These are phyloP conservation scores for Coelinius sp. DNA, from an alignment of 2,888 invertebrate genomes.

Conservation along the genomic window DNA sequence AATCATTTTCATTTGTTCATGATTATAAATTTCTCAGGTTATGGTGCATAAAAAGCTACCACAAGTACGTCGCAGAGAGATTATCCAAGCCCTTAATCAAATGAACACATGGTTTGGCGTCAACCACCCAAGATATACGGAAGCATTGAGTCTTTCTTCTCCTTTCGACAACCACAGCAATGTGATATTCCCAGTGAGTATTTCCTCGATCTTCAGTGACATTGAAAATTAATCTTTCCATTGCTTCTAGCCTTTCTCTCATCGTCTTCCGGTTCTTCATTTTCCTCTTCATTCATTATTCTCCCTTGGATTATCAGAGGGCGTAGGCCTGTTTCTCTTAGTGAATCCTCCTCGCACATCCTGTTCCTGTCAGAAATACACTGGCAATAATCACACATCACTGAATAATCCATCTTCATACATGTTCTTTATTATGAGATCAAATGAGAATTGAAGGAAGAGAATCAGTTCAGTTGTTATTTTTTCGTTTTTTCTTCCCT, in stretches of 20 bases:
- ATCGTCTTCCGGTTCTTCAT: conserved; percentile 46
- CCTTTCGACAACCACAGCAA: conserved; percentile 77
- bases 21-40: conserved; percentile 72
- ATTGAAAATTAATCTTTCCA: too few species aligned
- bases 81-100: conserved; percentile 79
- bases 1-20: neutral
- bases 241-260: conserved; percentile 55
- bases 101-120: conserved; percentile 82
- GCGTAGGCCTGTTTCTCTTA: neutral
- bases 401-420: too few species aligned
- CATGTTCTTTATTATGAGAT: too few species aligned
- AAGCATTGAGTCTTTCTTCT: conserved; percentile 81
- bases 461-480: neutral
- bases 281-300: neutral
- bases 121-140: conserved; percentile 73
- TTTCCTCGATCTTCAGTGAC: too few species aligned
- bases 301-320: neutral
- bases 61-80: conserved; percentile 76
- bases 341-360: conserved; percentile 56
- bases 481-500: too few species aligned
- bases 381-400: conserved; percentile 59
- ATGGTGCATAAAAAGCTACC: conserved; percentile 76
- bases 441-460: neutral
- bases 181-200: conserved; percentile 76
- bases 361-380: conserved; percentile 53